Evolutionary conservation across 2,797 vertebrate species (phyloP).

Genomic region (Margarornis squamiger): DNA sequence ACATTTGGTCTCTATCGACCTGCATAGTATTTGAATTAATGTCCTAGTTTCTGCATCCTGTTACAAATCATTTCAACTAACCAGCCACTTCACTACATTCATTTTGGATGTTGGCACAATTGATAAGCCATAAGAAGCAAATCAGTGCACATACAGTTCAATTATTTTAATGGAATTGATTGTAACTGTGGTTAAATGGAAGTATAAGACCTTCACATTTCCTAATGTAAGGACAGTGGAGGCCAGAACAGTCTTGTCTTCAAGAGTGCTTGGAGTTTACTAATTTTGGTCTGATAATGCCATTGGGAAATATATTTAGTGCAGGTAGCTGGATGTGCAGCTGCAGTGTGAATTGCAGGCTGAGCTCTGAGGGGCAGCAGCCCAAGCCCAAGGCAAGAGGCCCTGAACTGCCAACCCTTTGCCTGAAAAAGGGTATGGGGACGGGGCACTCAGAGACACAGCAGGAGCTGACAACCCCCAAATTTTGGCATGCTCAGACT

Average conservation of each 20-base stretch:
- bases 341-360: neutral
- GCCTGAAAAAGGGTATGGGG: accelerated
- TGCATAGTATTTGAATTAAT: slow-evolving; percentile 5
- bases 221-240: neutral
- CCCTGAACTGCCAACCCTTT: neutral
- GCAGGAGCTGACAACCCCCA: neutral
- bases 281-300: neutral
- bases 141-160: neutral
- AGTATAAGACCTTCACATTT: neutral
- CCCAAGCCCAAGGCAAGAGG: neutral
- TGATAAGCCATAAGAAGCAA: neutral
- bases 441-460: neutral
- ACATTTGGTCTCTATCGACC: slow-evolving; percentile 50
- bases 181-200: neutral
- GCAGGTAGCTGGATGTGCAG: neutral
- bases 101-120: neutral
- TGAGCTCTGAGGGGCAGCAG: neutral
- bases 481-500: neutral
- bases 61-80: slow-evolving; percentile 10
- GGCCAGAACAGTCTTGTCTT: neutral
- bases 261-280: neutral
- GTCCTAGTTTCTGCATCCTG: slow-evolving; percentile 42
- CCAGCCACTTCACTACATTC: neutral
- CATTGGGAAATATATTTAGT: neutral
- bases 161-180: neutral